These are phyloP conservation scores for Tachypleus tridentatus DNA, from an alignment of 1,140 invertebrate genomes.

Conservation along the genomic window DNA sequence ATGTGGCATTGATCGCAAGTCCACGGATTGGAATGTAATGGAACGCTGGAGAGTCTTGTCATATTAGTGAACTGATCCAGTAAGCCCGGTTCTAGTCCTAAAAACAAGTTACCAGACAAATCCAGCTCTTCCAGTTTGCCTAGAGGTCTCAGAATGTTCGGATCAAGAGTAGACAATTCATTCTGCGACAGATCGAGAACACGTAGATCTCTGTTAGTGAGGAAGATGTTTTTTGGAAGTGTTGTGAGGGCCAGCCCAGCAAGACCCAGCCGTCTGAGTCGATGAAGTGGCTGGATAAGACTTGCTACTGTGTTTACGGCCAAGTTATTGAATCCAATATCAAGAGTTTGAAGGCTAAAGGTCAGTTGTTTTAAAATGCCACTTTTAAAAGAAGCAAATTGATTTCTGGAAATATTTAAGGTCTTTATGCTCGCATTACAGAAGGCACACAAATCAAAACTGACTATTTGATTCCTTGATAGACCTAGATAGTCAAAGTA, in stretches of 20 bases:
- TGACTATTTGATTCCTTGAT: conserved; percentile 55
- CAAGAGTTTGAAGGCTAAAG: neutral
- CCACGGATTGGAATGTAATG: conserved; percentile 6
- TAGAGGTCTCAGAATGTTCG: neutral
- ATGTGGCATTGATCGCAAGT: conserved; percentile 1
- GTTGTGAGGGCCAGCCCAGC: neutral
- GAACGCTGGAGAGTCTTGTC: neutral
- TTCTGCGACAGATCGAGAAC: conserved; percentile 3
- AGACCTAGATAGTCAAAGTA: conserved; percentile 41
- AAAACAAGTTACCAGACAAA: conserved; percentile 3
- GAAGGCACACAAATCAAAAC: conserved; percentile 54
- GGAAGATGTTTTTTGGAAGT: neutral
- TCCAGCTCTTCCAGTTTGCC: conserved; percentile 2
- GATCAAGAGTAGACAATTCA: neutral
- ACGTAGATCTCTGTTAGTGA: neutral
- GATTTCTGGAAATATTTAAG: conserved; percentile 59
- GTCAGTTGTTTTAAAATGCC: neutral
- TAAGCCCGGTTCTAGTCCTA: neutral
- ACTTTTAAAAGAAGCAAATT: conserved; percentile 40
- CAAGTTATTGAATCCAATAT: neutral
- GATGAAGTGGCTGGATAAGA: neutral
- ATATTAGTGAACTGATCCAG: conserved; percentile 4
- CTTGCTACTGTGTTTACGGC: neutral
- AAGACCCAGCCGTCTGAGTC: neutral
- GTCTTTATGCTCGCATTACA: conserved; percentile 49